Base-by-base conservation (phyloP, 2,888 invertebrate species). In the Agrypnus murinus region DNA sequence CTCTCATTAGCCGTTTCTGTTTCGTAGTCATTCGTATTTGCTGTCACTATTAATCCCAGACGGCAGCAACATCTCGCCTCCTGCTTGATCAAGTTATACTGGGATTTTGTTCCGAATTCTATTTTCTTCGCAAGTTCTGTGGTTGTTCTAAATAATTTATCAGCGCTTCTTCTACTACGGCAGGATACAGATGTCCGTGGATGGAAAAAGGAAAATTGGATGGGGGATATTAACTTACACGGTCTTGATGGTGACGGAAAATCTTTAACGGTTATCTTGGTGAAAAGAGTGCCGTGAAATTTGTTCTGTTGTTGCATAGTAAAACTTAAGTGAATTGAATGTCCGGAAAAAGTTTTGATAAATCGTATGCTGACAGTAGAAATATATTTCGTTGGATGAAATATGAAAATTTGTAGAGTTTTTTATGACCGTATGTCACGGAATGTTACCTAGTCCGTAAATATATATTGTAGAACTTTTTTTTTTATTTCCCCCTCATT, bases 101-200 rank as follows among this genome's bases (percentile, higher is more conserved):
- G 53, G 55, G 64, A 64, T 64, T 64, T 64, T 55, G 45, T 43
- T 14, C 60, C 32, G 15, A 60, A 60, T 60, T 60, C 60, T 64
- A 43, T 53, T 55, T 64, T 64, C 55, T 43, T 53, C 55, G 50
- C 64, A 43, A 55, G 32, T 43, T 14, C 50, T 31, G 55, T 55
- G 55, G 55, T 64, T 43, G 64, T 34, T 64, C 64, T 64, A 64
- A 64, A 64, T 64, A 64, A 64, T 64, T 64, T 64, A 64, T 55
- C 43, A 55, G 38, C 43, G 32, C 43, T 45, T 15, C 40, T 58
- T 25, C 32, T 46, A 15, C 53, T 15, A 53, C 36, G 32, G 40
- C 32, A 55, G 45, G 55, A 64, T 55, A 64, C 53, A 64, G 53
- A 55, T 55, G 55, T 64, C 43, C 19, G 60, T 43, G 43, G 64